A percentile compares a stretch with the other conserved stretches of the same genome.
These are phyloP conservation scores for Chrysopilus asiliformis DNA, from an alignment of 2,888 invertebrate genomes.

Conservation along the genomic window DNA sequence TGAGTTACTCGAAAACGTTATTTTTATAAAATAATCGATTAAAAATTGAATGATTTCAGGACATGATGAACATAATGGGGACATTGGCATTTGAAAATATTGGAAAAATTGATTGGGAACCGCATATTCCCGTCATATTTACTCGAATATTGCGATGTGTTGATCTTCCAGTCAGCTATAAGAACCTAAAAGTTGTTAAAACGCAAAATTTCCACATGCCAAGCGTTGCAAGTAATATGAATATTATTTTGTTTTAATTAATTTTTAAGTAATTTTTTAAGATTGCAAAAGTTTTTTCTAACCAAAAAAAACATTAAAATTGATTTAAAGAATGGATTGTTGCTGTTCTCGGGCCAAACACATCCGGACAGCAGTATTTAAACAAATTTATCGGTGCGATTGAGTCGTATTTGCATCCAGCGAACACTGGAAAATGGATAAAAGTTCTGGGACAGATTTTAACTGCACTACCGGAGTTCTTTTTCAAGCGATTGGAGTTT, in stretches of 20 bases:
- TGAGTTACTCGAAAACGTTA: constrained; percentile 4
- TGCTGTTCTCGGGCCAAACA: constrained; percentile 51
- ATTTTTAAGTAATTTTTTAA: too few relatives aligned
- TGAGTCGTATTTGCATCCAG: constrained; percentile 80
- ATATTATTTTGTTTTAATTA: neutral
- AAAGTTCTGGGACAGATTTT: constrained; percentile 51
- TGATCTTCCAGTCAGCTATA: constrained; percentile 65
- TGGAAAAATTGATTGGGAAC: constrained; percentile 79
- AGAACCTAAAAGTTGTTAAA: constrained; percentile 46
- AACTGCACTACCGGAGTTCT: constrained; percentile 50
- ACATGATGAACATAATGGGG: constrained; percentile 59
- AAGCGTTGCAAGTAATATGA: constrained; percentile 14
- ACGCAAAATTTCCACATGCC: constrained; percentile 34
- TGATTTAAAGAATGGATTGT: constrained; percentile 46
- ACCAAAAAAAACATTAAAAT: too few relatives aligned
- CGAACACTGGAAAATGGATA: constrained; percentile 75
- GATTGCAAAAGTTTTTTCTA: neutral
- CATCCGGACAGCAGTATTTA: constrained; percentile 55
- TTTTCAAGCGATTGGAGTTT: constrained; percentile 41
- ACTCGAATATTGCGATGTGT: constrained; percentile 57
- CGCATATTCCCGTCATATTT: constrained; percentile 65
- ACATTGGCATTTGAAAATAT: constrained; percentile 59
- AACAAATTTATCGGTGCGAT: constrained; percentile 67
- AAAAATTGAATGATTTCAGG: constrained; percentile 37
- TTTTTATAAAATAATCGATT: neutral